A percentile compares a stretch with the other conserved stretches of the same genome.
Evolutionary conservation across 2,888 invertebrate species (phyloP).

Genomic region (Euphydryas editha): DNA sequence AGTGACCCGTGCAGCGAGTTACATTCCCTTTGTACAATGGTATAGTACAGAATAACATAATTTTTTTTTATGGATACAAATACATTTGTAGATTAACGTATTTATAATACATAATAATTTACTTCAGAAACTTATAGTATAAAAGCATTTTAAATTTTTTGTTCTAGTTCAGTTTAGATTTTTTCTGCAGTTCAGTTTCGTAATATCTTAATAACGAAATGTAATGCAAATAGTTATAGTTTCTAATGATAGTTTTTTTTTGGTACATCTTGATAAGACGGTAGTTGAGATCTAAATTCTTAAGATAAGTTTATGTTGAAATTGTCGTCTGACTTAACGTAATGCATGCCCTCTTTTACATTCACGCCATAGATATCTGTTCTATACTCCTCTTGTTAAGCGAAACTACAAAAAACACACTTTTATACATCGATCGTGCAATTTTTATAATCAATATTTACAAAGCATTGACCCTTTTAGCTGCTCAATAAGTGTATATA

Average conservation of each 20-base stretch:
- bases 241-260: not conserved
- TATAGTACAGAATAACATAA: not conserved
- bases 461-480: too few species aligned
- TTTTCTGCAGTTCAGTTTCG: not conserved
- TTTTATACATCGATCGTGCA: too few species aligned
- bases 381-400: too few species aligned
- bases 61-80: not conserved
- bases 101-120: not conserved
- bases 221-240: not conserved
- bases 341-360: not conserved
- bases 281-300: not conserved
- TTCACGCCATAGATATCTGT: too few species aligned
- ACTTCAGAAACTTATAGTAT: too few species aligned
- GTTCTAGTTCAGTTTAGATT: not conserved
- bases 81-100: not conserved
- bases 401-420: too few species aligned
- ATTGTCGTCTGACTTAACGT: not conserved
- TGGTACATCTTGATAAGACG: not conserved
- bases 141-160: not conserved
- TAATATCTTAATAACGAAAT: not conserved
- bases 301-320: slow-evolving; percentile 1
- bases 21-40: slow-evolving; percentile 14
- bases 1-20: slow-evolving; percentile 22
- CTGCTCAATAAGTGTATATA: too few species aligned
- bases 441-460: too few species aligned